A percentile compares a stretch with the other conserved stretches of the same genome.
Evolutionary conservation across 2,888 invertebrate genomes (phyloP).

Genomic region (Ametastegia equiseti): DNA sequence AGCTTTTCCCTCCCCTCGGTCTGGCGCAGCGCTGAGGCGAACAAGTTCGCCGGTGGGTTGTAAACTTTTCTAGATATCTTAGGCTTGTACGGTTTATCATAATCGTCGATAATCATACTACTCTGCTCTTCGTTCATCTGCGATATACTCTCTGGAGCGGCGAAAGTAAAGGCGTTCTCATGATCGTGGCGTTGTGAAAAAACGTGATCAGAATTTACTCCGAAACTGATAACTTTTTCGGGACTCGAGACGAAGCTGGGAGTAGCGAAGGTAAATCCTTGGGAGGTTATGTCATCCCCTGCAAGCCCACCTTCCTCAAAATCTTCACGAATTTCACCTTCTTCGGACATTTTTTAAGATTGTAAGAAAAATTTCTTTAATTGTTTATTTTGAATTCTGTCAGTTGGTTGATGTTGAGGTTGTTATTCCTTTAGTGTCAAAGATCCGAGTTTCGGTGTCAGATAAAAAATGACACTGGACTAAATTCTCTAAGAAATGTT

Average conservation of each 20-base stretch:
- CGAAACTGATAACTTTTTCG: conserved; percentile 54
- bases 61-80: conserved; percentile 58
- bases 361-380: neutral
- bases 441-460: too few species aligned
- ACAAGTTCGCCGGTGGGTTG: conserved; percentile 57
- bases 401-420: too few species aligned
- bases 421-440: too few species aligned
- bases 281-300: conserved; percentile 44
- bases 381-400: too few species aligned
- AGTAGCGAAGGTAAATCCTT: conserved; percentile 61
- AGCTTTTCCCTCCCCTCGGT: conserved; percentile 44
- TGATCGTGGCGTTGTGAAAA: conserved; percentile 38
- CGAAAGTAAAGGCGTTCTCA: conserved; percentile 59
- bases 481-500: neutral
- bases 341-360: conserved; percentile 15
- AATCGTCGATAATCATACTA: neutral
- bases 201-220: conserved; percentile 51
- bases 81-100: conserved; percentile 56
- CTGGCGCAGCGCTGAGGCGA: conserved; percentile 58
- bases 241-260: conserved; percentile 58
- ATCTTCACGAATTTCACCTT: neutral
- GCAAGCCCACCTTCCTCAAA: neutral
- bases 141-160: conserved; percentile 55
- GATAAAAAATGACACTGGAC: neutral
- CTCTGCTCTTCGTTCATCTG: neutral